Evolutionary conservation across 2,797 vertebrate species (phyloP), one percentile per base, ranked within the genome.

Genomic region (Cossypha polioptera): DNA sequence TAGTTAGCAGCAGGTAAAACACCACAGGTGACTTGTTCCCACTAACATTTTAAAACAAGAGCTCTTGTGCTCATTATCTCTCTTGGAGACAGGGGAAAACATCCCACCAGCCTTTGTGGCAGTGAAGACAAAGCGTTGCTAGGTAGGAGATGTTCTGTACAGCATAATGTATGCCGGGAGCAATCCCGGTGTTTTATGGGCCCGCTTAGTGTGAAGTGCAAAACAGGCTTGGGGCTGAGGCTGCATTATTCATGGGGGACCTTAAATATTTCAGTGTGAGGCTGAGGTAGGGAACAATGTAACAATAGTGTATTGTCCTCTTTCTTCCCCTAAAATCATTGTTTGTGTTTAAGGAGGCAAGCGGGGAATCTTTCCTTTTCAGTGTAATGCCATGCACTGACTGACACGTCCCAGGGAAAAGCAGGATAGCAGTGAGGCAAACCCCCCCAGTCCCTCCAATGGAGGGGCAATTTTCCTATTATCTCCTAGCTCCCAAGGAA

Each of bases 231-330:
- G 54, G 89, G 90, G 85, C 69, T 86, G 77, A 86, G 74, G 81
- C 75, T 95, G 93, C 96, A 95, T 97, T 93, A 97, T 96, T 96
- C 92, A 96, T 93, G 51, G 82, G 20, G 66, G 74, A 91, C 59
- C 84, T 89, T 95, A 88, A 95, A 97, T 95, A 96, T 96, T 96
- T 95, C 95, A 95, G 93, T 6, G 63, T 4, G 17, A 87, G 53
- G 62, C 65, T 48, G 77, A 91, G 88, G 76, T 55, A 75, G 38
- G 48, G 73, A 86, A 68, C 57, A 61, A 55, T 0, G 2, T 17
- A 71, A 88, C 71, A 78, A 69, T 6, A 58, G 50, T 0, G 0
- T 38, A 62, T 28, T 45, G 63, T 83, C 48, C 69, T 57, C 29
- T 47, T 86, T 77, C 68, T 83, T 40, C 16, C 72, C 54, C 57